These are phyloP conservation scores for Glaucidium brasilianum DNA, from an alignment of 2,113 vertebrate species.

Conservation along the genomic window DNA sequence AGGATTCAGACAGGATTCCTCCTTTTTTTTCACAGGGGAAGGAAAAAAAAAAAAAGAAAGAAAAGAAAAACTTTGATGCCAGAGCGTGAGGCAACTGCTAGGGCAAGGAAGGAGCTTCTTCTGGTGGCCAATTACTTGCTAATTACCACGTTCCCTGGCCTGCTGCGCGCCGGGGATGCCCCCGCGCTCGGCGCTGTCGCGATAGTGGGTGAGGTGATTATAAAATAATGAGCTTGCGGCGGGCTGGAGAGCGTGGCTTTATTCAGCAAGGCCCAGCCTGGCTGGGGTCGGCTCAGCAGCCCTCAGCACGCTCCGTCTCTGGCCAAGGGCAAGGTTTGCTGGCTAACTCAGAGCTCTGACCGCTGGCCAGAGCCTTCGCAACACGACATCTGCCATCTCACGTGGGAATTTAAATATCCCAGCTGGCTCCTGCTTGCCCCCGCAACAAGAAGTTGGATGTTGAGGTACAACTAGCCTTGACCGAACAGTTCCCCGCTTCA, in stretches of 20 bases:
- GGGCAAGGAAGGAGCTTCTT: neutral
- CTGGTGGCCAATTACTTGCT: neutral
- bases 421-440: neutral
- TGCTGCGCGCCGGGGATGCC: neutral
- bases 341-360: too few relatives aligned
- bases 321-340: neutral
- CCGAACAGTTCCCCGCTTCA: neutral
- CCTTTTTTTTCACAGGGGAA: neutral
- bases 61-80: neutral
- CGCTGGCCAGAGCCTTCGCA: neutral
- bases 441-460: accelerated
- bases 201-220: neutral
- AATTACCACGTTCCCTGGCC: neutral
- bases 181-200: neutral
- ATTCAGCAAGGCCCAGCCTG: neutral
- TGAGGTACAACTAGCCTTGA: too few relatives aligned
- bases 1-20: neutral
- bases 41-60: neutral
- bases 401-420: accelerated
- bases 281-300: neutral
- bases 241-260: neutral
- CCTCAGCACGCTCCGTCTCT: neutral
- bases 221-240: neutral
- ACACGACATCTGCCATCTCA: neutral
- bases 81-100: neutral